Conservation (phyloP, 2,113 vertebrate genomes). For the Paramormyrops kingsleyae region DNA sequence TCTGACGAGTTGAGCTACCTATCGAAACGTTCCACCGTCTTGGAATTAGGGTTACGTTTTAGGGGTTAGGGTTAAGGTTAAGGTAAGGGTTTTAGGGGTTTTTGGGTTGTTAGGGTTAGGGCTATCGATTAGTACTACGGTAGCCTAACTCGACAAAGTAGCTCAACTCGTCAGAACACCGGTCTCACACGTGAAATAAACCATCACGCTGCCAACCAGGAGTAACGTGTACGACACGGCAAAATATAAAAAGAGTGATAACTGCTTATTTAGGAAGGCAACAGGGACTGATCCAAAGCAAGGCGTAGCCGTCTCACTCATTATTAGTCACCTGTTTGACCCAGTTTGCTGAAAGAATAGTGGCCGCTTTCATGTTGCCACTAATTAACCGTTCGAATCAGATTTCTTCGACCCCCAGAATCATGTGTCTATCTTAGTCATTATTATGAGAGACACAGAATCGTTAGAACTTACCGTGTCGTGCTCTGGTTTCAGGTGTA, state of each 20-base stretch:
- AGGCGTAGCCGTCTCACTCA: neutral
- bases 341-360: neutral
- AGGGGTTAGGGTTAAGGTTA: too few relatives aligned
- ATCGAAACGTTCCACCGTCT: too few relatives aligned
- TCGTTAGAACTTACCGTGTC: neutral
- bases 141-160: too few relatives aligned
- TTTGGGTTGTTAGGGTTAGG: too few relatives aligned
- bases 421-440: neutral
- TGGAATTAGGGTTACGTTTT: too few relatives aligned
- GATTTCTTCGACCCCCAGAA: neutral
- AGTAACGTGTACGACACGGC: neutral
- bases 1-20: too few relatives aligned
- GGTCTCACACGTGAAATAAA: neutral
- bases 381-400: neutral
- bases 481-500: neutral
- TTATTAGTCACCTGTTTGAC: neutral
- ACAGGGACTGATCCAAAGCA: neutral
- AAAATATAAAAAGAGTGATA: neutral
- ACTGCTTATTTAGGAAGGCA: neutral
- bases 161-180: too few relatives aligned
- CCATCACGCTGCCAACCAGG: neutral
- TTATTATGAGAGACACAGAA: neutral
- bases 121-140: too few relatives aligned
- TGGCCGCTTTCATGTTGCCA: neutral
- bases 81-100: too few relatives aligned